Evolutionary conservation across 2,888 invertebrate genomes (phyloP), one percentile per base, ranked within the genome.

Genomic region (Chrysopilus asiliformis): DNA sequence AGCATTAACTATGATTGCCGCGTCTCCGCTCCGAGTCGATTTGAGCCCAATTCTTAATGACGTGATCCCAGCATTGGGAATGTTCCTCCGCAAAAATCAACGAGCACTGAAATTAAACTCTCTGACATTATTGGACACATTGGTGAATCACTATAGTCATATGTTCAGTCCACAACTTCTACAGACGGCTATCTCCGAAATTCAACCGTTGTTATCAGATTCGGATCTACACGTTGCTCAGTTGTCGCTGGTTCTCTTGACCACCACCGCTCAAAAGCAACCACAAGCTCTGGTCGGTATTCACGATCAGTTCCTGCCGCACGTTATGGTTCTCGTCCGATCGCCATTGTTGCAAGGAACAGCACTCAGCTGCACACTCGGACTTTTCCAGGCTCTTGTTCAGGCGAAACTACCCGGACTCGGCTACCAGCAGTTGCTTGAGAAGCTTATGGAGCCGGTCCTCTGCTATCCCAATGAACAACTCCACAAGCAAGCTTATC

Each of bases 151-250:
- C 56, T 93, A 93, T 58, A 81, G 84, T 25, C 56, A 61, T 39
- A 60, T 57, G 41, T 62, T 71, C 36, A 64, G 72, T 38, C 73
- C 81, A 15, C 77, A 79, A 48, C 68, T 91, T 45, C 65, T 93
- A 34, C 67, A 67, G 44, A 57, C 49, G 6, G 82, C 91, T 32
- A 76, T 93, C 52, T 71, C 77, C 38, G 95, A 97, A 64, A 71
- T 95, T 51, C 90, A 93, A 8, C 79, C 89, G 9, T 68, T 98
- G 34, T 73, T 98, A 45, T 85, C 79, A 52, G 98, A 98, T 64
- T 75, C 84, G 28, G 98, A 98, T 67, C 70, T 99, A 43, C 94
- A 97, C 64, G 91, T 98, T 49, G 91, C 95, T 32, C 95, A 95
- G 66, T 74, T 86, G 51, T 86, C 89, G 16, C 68, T 93, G 41